A percentile compares a stretch with the other conserved stretches of the same genome.
Conservation (phyloP, 2,797 vertebrate species). For the Fistularia commersonii region DNA sequence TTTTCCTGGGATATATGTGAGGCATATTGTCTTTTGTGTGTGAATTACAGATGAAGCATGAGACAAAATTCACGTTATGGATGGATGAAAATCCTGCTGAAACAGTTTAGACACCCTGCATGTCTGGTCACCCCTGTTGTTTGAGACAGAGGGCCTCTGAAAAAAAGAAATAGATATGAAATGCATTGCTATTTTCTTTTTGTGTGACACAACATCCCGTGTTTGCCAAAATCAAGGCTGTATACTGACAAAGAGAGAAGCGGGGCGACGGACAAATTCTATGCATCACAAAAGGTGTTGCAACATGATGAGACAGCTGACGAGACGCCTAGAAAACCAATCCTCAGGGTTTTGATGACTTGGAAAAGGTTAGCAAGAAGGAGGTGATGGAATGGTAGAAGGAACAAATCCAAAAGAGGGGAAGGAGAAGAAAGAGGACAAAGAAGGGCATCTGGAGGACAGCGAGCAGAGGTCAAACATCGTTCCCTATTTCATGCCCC, state of each 20-base stretch:
- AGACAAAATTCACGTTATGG: no score
- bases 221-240: constrained; percentile 3
- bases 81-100: no score
- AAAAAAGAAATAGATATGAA: constrained; percentile 12
- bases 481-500: neutral
- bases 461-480: constrained; percentile 33
- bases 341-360: constrained; percentile 20
- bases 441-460: constrained; percentile 38
- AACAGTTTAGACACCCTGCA: no score
- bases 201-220: constrained; percentile 1
- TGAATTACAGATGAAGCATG: neutral
- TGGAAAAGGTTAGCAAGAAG: neutral
- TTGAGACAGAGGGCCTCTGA: neutral
- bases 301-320: constrained; percentile 30
- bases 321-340: constrained; percentile 29
- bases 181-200: constrained; percentile 6
- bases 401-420: constrained; percentile 6
- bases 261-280: neutral
- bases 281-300: constrained; percentile 15
- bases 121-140: neutral
- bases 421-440: constrained; percentile 13
- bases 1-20: no score
- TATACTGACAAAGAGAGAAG: constrained; percentile 8
- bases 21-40: neutral
- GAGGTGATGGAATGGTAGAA: neutral